Percentiles rank a stretch among this genome's conserved stretches.
These are phyloP conservation scores for Rhabdomys pumilio DNA, from an alignment of 2,797 vertebrate species.

Conservation along the genomic window DNA sequence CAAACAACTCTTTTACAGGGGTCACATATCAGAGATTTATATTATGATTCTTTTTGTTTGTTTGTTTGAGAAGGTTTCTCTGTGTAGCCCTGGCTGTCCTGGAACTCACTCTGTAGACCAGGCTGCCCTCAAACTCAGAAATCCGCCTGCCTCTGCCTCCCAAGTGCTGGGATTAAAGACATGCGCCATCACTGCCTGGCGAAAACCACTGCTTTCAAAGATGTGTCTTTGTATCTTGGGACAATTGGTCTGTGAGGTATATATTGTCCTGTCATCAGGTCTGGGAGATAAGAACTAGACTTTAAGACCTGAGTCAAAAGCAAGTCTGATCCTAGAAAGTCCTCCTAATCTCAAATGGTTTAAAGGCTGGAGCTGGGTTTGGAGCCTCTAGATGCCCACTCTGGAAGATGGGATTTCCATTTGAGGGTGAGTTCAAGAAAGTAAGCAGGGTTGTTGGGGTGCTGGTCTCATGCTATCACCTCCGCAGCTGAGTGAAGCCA, in stretches of 20 bases:
- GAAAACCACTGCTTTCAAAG: neutral
- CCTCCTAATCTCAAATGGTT: neutral
- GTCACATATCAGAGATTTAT: neutral
- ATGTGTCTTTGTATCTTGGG: neutral
- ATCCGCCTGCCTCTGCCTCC: too few relatives aligned
- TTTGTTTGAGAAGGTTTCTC: too few relatives aligned
- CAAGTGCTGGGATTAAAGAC: too few relatives aligned
- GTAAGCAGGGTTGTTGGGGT: neutral
- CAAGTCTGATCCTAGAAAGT: neutral
- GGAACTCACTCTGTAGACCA: too few relatives aligned
- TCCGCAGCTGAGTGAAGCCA: conserved; percentile 89
- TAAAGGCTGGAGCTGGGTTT: neutral
- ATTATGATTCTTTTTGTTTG: neutral
- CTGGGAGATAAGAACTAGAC: neutral
- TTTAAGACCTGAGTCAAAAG: neutral
- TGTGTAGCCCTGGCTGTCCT: too few relatives aligned
- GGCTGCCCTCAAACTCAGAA: too few relatives aligned
- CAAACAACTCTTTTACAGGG: neutral
- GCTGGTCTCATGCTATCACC: conserved; percentile 32
- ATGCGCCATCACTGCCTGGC: too few relatives aligned
- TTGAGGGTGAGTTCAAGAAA: neutral
- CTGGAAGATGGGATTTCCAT: neutral
- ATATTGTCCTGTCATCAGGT: neutral
- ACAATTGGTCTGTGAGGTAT: neutral
- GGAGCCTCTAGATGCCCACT: neutral